Conservation (phyloP, 2,888 invertebrate species). For the Lycocerus yunnanus region DNA sequence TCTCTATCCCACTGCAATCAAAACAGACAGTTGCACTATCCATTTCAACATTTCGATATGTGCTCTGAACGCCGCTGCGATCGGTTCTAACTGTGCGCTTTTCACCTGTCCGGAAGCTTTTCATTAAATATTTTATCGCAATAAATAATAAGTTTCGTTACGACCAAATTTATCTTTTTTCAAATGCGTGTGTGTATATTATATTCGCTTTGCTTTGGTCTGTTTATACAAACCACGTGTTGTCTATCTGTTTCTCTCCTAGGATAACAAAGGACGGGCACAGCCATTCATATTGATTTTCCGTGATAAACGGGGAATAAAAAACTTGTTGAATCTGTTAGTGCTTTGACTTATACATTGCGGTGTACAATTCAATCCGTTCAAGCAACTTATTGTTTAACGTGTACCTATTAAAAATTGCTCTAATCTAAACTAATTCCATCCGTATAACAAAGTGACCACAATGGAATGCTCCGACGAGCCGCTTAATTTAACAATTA, state of each 20-base stretch:
- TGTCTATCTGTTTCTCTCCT: conserved; percentile 52
- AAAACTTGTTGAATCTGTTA: conserved; percentile 61
- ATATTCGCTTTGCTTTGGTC: conserved; percentile 21
- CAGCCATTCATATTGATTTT: conserved; percentile 59
- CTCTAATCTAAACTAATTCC: conserved; percentile 4
- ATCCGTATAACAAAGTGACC: not conserved
- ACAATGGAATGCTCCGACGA: conserved; percentile 46
- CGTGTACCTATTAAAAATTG: not conserved
- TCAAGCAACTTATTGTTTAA: not conserved
- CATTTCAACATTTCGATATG: conserved; percentile 41
- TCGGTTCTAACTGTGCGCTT: conserved; percentile 30
- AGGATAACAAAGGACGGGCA: conserved; percentile 55
- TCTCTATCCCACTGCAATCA: conserved; percentile 37
- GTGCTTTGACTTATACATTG: conserved; percentile 21
- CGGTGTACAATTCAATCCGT: not conserved
- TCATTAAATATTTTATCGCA: conserved; percentile 8
- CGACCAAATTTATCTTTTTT: conserved; percentile 4
- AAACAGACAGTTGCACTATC: conserved; percentile 39
- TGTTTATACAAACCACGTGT: conserved; percentile 45
- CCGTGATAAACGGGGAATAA: conserved; percentile 56
- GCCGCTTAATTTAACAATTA: conserved; percentile 58
- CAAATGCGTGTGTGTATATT: conserved; percentile 23
- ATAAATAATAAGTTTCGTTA: conserved; percentile 3
- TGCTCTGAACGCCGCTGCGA: conserved; percentile 32
- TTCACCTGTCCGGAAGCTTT: conserved; percentile 29